Evolutionary conservation across 2,888 invertebrate species (phyloP).

Genomic region (Polylopha cassiicola): DNA sequence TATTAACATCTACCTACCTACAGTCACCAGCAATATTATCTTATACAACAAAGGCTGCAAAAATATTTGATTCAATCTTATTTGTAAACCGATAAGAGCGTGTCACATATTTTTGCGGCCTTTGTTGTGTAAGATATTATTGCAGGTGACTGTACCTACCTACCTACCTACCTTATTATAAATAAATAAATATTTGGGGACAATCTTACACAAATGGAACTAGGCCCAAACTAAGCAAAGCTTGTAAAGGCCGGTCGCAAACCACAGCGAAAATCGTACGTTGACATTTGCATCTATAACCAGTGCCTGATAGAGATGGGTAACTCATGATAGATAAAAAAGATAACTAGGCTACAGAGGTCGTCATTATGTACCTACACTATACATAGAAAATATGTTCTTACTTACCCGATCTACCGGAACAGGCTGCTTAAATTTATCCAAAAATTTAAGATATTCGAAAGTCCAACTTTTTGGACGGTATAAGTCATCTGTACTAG

Average conservation of each 20-base stretch:
- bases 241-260: no score
- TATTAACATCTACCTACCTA: conserved; percentile 2
- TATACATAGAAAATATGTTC: conserved; percentile 17
- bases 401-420: conserved; percentile 12
- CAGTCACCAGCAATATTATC: no score
- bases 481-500: conserved; percentile 18
- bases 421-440: conserved; percentile 22
- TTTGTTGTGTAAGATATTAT: no score
- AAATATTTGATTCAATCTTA: no score
- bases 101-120: no score
- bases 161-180: conserved; percentile 2
- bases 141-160: no score
- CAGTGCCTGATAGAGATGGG: no score
- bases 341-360: conserved; percentile 1
- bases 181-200: conserved; percentile 3
- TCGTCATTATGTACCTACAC: conserved; percentile 14
- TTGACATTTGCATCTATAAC: no score
- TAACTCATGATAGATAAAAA: no score
- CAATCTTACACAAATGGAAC: conserved; percentile 2
- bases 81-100: no score
- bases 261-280: no score
- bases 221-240: conserved; percentile 1
- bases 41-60: no score
- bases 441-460: conserved; percentile 19
- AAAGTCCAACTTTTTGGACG: conserved; percentile 23